Evolutionary conservation across 23 tunicate species (phyloP), one percentile per base, ranked within the genome.

Genomic region (Styela plicata): DNA sequence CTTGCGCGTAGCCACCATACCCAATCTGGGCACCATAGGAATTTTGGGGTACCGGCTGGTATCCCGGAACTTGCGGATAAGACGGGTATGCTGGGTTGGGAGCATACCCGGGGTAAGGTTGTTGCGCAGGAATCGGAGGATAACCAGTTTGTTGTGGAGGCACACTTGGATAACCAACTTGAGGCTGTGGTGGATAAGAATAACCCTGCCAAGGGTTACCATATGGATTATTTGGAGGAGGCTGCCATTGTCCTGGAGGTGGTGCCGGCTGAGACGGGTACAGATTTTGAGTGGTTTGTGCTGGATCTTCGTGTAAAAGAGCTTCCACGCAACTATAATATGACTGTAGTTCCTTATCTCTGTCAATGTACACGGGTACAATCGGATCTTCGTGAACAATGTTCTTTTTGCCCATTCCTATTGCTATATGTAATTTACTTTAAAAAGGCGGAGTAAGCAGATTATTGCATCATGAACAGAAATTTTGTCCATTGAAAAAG

Each of bases 251-350:
- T 62, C n/a, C 65, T 27, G 19, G 31, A 0, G 23, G 0, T 25
- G 22, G 71, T 67, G 31, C 71, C 17, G 71, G 71, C 1, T 27
- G 31, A 18, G 30, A 16, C 17, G 71, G 71, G 22, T 67, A 67
- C 31, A 24, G 71, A 29, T 67, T 67, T 22, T 67, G 24, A 29
- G 22, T 22, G 30, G 30, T 17, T 29, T 16, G 23, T 67, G 31
- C 23, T 18, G 71, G 71, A 16, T 27, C 22, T 7, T 5, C 57
- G 10, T 13, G 57, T 18, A 22, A 0, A 67, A 67, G 31, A 18
- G 71, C 30, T 18, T 67, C 71, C 31, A 67, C 71, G 16, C 31
- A 67, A 16, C 30, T 67, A 29, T 67, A 67, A 22, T 67, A 67
- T 0, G 31, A 13, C 31, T 67, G 30, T 0, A 67, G 24, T 22